These are phyloP conservation scores for Trichopria drosophilae DNA, from an alignment of 2,888 invertebrate species.

Conservation along the genomic window DNA sequence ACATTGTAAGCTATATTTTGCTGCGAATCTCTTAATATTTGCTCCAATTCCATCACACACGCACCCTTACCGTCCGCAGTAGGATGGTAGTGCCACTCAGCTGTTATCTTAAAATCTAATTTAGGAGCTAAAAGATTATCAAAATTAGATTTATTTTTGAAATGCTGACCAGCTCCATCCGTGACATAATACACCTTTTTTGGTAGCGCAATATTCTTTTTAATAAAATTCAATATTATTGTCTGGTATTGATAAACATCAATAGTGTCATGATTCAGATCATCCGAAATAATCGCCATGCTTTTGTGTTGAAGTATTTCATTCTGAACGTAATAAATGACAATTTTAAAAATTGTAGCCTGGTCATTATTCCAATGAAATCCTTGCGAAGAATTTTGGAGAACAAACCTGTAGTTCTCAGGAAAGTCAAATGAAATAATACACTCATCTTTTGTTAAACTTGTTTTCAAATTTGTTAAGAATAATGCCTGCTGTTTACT, in stretches of 20 bases:
- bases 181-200: background rate
- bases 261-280: background rate
- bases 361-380: background rate
- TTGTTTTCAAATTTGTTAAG: background rate
- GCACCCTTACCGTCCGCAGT: conserved; percentile 41
- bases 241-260: background rate
- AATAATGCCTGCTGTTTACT: background rate
- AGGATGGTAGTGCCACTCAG: conserved; percentile 44
- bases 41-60: conserved; percentile 40
- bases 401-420: conserved; percentile 4
- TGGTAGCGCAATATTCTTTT: no score
- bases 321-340: background rate
- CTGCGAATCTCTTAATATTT: conserved; percentile 8
- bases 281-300: background rate
- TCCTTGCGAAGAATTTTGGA: background rate
- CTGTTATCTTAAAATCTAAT: conserved; percentile 27
- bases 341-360: background rate
- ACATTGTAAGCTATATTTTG: conserved; percentile 3
- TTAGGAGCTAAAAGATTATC: conserved; percentile 21
- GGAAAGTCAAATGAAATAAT: conserved; percentile 1
- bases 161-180: background rate
- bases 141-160: conserved; percentile 9
- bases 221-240: conserved; percentile 2
- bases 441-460: background rate
- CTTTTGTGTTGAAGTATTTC: background rate